Evolutionary conservation across 2,797 vertebrate genomes (phyloP).

Genomic region (Gorsachius magnificus): DNA sequence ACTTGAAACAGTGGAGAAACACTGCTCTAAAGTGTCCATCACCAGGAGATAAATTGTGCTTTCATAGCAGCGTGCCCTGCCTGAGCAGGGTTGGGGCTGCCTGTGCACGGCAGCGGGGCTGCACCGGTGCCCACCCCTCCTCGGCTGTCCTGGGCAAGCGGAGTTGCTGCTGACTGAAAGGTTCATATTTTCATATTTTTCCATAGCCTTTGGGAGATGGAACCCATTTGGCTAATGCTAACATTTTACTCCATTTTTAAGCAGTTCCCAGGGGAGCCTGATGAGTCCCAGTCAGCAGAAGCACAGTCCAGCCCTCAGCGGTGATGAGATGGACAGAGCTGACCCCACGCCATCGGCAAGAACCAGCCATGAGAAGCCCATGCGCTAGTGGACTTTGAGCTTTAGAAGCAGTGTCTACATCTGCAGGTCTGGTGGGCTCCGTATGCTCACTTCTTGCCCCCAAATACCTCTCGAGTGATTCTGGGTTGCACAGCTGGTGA

Average conservation of each 20-base stretch:
- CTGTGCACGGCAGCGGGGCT: fast-evolving
- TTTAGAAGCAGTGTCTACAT: background rate
- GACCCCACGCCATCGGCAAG: fast-evolving
- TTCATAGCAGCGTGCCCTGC: background rate
- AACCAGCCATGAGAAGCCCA: background rate
- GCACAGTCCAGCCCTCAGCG: fast-evolving
- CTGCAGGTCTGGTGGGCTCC: background rate
- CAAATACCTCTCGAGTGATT: background rate
- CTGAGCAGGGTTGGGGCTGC: fast-evolving
- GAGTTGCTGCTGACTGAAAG: background rate
- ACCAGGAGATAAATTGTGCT: constrained; percentile 1
- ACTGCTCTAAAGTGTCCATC: constrained; percentile 43
- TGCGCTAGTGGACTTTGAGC: background rate
- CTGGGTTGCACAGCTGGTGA: background rate
- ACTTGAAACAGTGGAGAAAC: background rate
- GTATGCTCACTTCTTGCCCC: background rate
- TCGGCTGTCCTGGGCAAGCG: background rate
- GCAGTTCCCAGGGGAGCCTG: fast-evolving
- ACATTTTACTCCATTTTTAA: background rate
- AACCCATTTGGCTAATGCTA: background rate
- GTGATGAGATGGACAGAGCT: background rate
- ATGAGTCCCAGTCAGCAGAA: background rate
- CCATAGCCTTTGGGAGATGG: fast-evolving
- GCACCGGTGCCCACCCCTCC: background rate
- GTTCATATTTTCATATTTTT: background rate